These are phyloP conservation scores for Chamaea fasciata DNA, from an alignment of 2,113 vertebrate species.

Conservation along the genomic window DNA sequence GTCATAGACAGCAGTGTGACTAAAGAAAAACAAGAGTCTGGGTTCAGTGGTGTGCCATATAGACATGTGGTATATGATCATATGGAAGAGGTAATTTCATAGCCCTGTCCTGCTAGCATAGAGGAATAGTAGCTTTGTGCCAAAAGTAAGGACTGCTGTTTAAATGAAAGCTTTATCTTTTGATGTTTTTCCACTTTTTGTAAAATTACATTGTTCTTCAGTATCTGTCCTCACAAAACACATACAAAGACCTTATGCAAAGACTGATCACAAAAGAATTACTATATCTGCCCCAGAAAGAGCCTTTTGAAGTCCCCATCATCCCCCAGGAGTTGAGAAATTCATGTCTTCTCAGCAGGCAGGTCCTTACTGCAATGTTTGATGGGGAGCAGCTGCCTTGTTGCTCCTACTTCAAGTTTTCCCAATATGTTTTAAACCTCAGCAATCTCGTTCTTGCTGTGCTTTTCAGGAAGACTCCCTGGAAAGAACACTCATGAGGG, in stretches of 20 bases:
- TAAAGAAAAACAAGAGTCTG: not conserved
- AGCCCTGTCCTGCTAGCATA: not conserved
- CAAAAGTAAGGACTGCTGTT: not conserved
- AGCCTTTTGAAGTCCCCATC: not conserved
- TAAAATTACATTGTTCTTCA: not conserved
- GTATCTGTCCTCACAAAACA: not conserved
- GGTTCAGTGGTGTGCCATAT: not conserved
- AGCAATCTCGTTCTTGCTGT: not conserved
- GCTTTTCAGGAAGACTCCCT: not conserved
- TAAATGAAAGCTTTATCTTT: not conserved
- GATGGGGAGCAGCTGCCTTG: not conserved
- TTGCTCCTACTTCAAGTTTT: not conserved
- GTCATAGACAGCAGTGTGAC: not conserved
- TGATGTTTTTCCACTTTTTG: not conserved
- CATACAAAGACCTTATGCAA: not conserved
- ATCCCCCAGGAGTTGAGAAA: not conserved
- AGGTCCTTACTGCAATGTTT: not conserved
- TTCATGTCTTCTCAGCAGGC: not conserved
- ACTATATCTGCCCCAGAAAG: not conserved
- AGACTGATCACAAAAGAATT: not conserved
- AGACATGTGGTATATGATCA: not conserved
- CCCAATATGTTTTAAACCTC: not conserved
- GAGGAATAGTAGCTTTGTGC: not conserved
- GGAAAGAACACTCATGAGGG: not conserved
- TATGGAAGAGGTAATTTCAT: not conserved